Percentiles rank a stretch among this genome's conserved stretches.
Conservation (phyloP, 2,888 invertebrate genomes). For the Brachyptera risi region DNA sequence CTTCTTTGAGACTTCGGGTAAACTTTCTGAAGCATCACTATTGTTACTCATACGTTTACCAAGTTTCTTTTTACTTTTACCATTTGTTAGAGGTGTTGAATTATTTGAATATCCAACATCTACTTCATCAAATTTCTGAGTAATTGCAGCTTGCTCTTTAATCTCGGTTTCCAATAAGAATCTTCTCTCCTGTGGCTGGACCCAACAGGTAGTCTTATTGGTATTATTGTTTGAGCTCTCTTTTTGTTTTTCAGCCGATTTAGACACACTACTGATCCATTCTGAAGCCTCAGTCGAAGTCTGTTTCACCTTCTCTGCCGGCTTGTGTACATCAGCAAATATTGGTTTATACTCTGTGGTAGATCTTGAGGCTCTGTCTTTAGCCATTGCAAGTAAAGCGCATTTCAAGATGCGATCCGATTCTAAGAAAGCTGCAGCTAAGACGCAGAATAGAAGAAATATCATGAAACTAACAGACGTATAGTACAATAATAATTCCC, state of each 20-base stretch:
- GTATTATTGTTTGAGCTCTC: neutral
- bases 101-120: constrained; percentile 24
- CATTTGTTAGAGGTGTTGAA: constrained; percentile 24
- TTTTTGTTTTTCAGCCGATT: neutral
- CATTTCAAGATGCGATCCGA: constrained; percentile 62
- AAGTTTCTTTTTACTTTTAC: constrained; percentile 33
- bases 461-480: constrained; percentile 55
- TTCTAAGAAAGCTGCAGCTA: constrained; percentile 66
- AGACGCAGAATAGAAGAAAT: constrained; percentile 59
- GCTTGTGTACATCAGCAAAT: constrained; percentile 8
- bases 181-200: constrained; percentile 9
- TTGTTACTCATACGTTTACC: constrained; percentile 28
- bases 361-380: constrained; percentile 43
- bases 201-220: constrained; percentile 8
- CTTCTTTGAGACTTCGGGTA: constrained; percentile 33
- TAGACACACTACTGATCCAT: neutral
- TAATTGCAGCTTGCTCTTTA: constrained; percentile 13
- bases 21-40: constrained; percentile 22
- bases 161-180: constrained; percentile 12
- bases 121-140: constrained; percentile 22
- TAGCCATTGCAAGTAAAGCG: constrained; percentile 49
- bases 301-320: neutral
- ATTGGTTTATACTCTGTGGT: neutral
- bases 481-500: constrained; percentile 71
- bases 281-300: neutral